Evolutionary conservation across 2,888 invertebrate genomes (phyloP).

Genomic region (Uloborus plumipes): DNA sequence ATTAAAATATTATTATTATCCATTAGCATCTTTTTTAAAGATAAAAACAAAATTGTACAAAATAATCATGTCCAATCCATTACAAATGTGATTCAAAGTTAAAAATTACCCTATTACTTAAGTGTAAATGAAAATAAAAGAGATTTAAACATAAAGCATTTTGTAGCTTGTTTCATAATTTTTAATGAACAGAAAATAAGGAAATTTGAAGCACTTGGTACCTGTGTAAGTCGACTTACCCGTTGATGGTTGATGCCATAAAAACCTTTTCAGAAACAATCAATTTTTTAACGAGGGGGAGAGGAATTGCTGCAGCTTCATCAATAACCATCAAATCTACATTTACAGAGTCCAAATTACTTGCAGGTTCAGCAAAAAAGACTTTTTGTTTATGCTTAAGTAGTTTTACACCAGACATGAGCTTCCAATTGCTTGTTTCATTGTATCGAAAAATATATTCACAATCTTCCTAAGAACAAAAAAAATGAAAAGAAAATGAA

Average conservation of each 20-base stretch:
- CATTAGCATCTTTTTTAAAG: too few species aligned
- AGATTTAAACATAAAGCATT: too few species aligned
- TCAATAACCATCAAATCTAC: slow-evolving; percentile 97
- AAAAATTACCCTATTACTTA: too few species aligned
- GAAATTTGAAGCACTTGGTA: too few species aligned
- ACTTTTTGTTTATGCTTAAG: slow-evolving; percentile 92
- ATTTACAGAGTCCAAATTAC: slow-evolving; percentile 80
- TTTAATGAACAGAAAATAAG: too few species aligned
- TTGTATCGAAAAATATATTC: slow-evolving; percentile 85
- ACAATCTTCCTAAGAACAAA: slow-evolving; percentile 83
- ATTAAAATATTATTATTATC: too few species aligned
- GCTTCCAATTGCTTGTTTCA: slow-evolving; percentile 70
- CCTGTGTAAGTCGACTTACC: slow-evolving; percentile 73
- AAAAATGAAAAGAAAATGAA: neutral
- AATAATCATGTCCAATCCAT: too few species aligned
- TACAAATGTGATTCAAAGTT: too few species aligned
- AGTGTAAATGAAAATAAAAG: too few species aligned
- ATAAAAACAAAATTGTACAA: too few species aligned
- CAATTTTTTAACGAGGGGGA: slow-evolving; percentile 90
- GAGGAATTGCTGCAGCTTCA: slow-evolving; percentile 98
- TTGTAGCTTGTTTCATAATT: too few species aligned
- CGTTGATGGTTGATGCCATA: slow-evolving; percentile 96
- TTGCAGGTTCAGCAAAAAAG: slow-evolving; percentile 96
- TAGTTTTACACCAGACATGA: slow-evolving; percentile 81
- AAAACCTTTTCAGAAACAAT: slow-evolving; percentile 84